phyloP scores from a whole-genome alignment of 2,888 invertebrate genomes.

The Dryococelus australis region DNA sequence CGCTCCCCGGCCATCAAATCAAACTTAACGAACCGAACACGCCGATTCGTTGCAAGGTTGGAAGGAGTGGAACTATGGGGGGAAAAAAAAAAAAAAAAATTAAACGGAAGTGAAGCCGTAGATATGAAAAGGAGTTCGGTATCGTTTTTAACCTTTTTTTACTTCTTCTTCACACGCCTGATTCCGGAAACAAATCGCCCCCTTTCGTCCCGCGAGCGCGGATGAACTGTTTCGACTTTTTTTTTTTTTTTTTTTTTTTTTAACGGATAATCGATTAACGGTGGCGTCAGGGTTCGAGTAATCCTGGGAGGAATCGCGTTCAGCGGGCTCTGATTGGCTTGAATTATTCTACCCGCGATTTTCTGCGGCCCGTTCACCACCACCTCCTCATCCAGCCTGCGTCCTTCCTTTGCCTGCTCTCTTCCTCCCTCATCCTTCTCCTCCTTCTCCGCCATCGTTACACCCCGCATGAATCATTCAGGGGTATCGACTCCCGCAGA shows the following conservation, averaged over 20 bases:
- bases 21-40: slow-evolving; percentile 42
- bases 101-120: background rate
- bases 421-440: background rate
- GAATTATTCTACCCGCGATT: slow-evolving; percentile 19
- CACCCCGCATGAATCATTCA: slow-evolving; percentile 26
- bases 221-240: background rate
- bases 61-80: background rate
- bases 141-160: background rate
- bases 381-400: background rate
- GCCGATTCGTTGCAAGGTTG: background rate
- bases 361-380: background rate
- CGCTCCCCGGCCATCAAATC: slow-evolving; percentile 28
- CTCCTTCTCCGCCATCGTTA: background rate
- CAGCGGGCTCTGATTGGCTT: slow-evolving; percentile 16
- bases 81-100: background rate
- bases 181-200: background rate
- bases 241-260: slow-evolving; percentile 29
- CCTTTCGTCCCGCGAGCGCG: background rate
- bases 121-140: background rate
- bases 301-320: slow-evolving; percentile 18
- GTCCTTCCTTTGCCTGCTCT: background rate
- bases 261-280: background rate
- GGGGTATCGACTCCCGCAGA: slow-evolving; percentile 20
- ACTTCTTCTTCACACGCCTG: background rate
- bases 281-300: background rate